Evolutionary conservation across 2,797 vertebrate species (phyloP).

Genomic region (Gallirallus australis): DNA sequence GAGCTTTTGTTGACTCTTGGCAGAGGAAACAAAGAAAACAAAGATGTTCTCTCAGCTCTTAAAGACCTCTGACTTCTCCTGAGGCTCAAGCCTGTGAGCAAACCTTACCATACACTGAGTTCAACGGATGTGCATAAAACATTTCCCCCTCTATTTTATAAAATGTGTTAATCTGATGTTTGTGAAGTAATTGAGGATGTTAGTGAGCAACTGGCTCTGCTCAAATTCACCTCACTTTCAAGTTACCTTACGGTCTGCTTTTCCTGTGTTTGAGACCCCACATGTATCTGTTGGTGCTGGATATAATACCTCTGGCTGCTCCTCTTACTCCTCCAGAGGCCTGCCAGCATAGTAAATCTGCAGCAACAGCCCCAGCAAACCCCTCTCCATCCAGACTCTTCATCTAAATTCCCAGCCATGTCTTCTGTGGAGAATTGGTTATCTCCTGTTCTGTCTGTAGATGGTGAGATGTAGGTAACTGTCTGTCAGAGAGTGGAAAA

Average conservation of each 20-base stretch:
- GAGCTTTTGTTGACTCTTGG: slow-evolving; percentile 43
- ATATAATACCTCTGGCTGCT: background rate
- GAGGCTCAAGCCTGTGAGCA: background rate
- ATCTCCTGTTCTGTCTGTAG: background rate
- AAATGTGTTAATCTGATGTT: background rate
- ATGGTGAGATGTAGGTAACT: background rate
- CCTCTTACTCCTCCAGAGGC: background rate
- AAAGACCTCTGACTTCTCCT: slow-evolving; percentile 29
- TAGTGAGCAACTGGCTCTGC: background rate
- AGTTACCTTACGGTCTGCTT: background rate
- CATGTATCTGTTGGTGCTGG: background rate
- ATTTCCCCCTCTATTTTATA: background rate
- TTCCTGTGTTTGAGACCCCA: background rate
- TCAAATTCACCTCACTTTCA: background rate
- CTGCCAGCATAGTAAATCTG: background rate
- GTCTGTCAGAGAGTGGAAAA: background rate
- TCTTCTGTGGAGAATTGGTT: background rate
- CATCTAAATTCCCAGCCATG: background rate
- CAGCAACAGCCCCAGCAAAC: background rate
- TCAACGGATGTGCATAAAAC: background rate
- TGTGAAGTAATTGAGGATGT: background rate
- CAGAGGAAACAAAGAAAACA: slow-evolving; percentile 21
- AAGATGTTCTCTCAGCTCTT: slow-evolving; percentile 15
- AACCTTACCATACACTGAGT: background rate
- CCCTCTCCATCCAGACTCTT: background rate